Percentiles rank a stretch among this genome's conserved stretches.
These are phyloP conservation scores for Cataglyphis altisquamis DNA, from an alignment of 2,888 invertebrate genomes.

Conservation along the genomic window DNA sequence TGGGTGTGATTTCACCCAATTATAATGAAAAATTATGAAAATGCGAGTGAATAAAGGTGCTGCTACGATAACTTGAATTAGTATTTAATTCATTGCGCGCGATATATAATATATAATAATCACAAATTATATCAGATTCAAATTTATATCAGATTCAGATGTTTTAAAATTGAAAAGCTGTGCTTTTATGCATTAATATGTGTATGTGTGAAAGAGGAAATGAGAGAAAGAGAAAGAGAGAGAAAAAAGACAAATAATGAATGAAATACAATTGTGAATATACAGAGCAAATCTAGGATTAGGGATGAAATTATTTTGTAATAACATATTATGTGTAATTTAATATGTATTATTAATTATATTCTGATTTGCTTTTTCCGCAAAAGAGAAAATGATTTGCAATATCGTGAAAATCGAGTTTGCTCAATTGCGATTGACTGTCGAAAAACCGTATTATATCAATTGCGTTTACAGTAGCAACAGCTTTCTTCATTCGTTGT, in stretches of 20 bases:
- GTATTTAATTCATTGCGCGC: neutral
- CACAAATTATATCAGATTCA: conserved; percentile 23
- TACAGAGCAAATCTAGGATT: conserved; percentile 14
- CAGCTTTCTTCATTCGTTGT: conserved; percentile 40
- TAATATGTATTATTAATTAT: conserved; percentile 7
- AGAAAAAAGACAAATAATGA: neutral
- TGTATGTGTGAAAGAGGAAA: neutral
- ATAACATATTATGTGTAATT: neutral
- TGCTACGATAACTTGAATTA: conserved; percentile 23
- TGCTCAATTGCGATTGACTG: conserved; percentile 42
- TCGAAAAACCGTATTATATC: neutral
- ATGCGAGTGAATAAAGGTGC: conserved; percentile 39
- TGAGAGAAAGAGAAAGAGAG: neutral
- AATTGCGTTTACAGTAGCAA: conserved; percentile 31
- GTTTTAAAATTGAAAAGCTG: conserved; percentile 2
- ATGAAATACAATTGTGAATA: neutral
- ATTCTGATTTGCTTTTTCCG: neutral
- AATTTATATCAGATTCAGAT: conserved; percentile 20
- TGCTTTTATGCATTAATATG: no score
- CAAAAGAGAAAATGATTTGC: conserved; percentile 18
- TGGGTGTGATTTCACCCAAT: neutral
- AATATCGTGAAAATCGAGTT: conserved; percentile 25
- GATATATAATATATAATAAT: neutral
- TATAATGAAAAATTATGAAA: conserved; percentile 24
- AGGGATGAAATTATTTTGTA: conserved; percentile 40